Percentiles rank a stretch among this genome's conserved stretches.
Conservation (phyloP, 2,888 invertebrate genomes). For the Caenorhabditis panamensis region DNA sequence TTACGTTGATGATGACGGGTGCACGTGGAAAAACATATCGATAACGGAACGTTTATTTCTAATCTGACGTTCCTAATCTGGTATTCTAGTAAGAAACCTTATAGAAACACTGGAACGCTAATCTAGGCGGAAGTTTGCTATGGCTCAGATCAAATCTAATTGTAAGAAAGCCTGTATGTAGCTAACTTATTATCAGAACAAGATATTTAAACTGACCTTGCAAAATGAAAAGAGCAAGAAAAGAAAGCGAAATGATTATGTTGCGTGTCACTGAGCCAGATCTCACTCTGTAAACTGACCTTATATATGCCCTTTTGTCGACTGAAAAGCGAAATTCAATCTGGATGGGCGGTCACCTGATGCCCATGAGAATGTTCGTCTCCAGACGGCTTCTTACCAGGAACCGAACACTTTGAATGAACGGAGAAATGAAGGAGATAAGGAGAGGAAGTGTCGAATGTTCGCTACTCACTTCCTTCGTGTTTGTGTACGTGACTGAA, state of each 20-base stretch:
- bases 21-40: constrained; percentile 6
- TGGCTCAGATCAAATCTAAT: too few relatives aligned
- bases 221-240: not conserved
- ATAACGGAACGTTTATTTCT: not conserved
- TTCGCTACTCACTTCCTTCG: not conserved
- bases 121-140: too few relatives aligned
- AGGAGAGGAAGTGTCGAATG: not conserved
- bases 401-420: constrained; percentile 15
- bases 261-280: constrained; percentile 44
- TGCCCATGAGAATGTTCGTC: constrained; percentile 39
- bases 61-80: too few relatives aligned
- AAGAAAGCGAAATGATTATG: too few relatives aligned
- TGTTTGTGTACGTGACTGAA: not conserved
- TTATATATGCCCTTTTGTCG: constrained; percentile 17
- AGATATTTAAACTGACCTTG: not conserved
- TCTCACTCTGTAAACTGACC: constrained; percentile 26
- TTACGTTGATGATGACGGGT: too few relatives aligned
- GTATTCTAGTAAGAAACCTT: too few relatives aligned
- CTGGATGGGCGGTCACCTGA: constrained; percentile 32
- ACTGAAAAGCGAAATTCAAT: constrained; percentile 36
- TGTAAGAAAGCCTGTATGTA: too few relatives aligned
- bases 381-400: not conserved
- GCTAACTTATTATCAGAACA: too few relatives aligned
- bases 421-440: constrained; percentile 14
- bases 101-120: too few relatives aligned